These are phyloP conservation scores for Chrysolina oricalcia DNA, from an alignment of 2,888 invertebrate genomes.

Conservation along the genomic window DNA sequence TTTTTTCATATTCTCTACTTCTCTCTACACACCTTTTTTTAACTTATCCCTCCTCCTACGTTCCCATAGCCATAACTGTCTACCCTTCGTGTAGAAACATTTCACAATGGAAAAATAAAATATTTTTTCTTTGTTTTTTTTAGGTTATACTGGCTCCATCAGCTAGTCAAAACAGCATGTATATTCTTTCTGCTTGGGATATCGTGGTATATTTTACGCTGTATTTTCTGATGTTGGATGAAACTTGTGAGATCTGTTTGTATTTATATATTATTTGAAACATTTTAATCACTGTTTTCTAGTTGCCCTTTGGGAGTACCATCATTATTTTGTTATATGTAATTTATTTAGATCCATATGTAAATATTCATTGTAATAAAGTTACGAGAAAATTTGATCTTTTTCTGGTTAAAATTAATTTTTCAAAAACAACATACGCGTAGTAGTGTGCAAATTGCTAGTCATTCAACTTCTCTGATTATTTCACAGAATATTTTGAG, in stretches of 20 bases:
- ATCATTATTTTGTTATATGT: not conserved
- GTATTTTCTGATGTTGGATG: slow-evolving; percentile 12
- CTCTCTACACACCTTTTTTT: too few species aligned
- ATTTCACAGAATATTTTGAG: too few species aligned
- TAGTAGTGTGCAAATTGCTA: too few species aligned
- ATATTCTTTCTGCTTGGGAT: slow-evolving; percentile 41
- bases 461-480: too few species aligned
- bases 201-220: slow-evolving; percentile 42
- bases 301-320: not conserved
- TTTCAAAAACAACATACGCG: too few species aligned
- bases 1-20: too few species aligned
- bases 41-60: not conserved
- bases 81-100: too few species aligned
- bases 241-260: too few species aligned
- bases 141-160: slow-evolving; percentile 49
- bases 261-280: slow-evolving; percentile 17
- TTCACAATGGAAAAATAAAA: too few species aligned
- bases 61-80: too few species aligned
- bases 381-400: too few species aligned
- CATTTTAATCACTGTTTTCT: not conserved
- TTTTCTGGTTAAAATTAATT: too few species aligned
- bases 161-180: slow-evolving; percentile 39
- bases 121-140: slow-evolving; percentile 37
- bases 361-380: not conserved
- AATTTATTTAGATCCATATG: not conserved